Percentiles rank a stretch among this genome's conserved stretches.
Conservation (phyloP, 2,888 invertebrate species). For the Chrysomela aeneicollis region DNA sequence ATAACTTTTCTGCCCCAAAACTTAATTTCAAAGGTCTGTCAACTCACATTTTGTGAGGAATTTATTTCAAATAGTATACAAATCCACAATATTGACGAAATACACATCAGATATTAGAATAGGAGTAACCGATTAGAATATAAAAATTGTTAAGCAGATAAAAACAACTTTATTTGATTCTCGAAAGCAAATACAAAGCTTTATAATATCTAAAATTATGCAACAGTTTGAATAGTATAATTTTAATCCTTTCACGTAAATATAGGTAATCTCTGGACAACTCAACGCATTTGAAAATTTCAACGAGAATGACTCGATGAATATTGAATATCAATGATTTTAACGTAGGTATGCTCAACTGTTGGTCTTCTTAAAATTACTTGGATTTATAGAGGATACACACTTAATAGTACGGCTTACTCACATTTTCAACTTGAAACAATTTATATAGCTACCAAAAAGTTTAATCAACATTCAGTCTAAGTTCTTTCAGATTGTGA, state of each 20-base stretch:
- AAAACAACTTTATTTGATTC: constrained; percentile 53
- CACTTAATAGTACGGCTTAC: constrained; percentile 44
- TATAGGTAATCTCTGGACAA: constrained; percentile 36
- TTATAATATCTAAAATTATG: constrained; percentile 53
- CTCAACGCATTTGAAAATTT: constrained; percentile 27
- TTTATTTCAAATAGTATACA: too few relatives aligned
- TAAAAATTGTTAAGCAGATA: constrained; percentile 46
- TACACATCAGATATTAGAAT: too few relatives aligned
- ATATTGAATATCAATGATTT: constrained; percentile 19
- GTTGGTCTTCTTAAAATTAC: constrained; percentile 11
- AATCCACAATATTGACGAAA: too few relatives aligned
- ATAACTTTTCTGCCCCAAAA: too few relatives aligned
- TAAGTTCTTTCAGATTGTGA: constrained; percentile 4
- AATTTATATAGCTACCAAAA: constrained; percentile 25
- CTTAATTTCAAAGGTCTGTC: too few relatives aligned
- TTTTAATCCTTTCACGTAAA: constrained; percentile 39
- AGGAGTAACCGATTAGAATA: constrained; percentile 20
- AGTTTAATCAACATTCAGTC: constrained; percentile 30
- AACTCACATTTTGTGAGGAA: too few relatives aligned
- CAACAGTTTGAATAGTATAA: constrained; percentile 52
- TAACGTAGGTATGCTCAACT: constrained; percentile 30
- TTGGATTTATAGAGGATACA: constrained; percentile 33
- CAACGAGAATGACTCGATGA: constrained; percentile 29
- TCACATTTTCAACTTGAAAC: constrained; percentile 39
- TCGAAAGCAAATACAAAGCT: constrained; percentile 58